A percentile compares a stretch with the other conserved stretches of the same genome.
These are phyloP conservation scores for Sminthurides bifidus DNA, from an alignment of 1,140 invertebrate genomes.

Conservation along the genomic window DNA sequence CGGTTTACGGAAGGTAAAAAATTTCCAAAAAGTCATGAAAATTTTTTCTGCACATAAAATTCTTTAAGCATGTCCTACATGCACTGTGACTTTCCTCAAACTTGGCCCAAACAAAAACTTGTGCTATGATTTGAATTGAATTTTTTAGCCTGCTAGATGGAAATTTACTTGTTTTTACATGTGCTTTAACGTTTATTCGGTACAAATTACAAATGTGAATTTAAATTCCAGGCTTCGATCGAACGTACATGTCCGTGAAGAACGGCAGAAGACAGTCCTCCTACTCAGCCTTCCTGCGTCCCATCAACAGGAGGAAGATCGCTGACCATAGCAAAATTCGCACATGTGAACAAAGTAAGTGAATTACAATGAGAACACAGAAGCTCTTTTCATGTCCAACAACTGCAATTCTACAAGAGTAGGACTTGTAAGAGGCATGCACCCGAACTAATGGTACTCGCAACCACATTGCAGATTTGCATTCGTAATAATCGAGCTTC, in stretches of 20 bases:
- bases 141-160: background rate
- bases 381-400: too few relatives aligned
- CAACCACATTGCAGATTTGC: background rate
- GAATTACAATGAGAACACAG: background rate
- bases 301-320: background rate
- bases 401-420: too few relatives aligned
- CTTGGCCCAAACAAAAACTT: background rate
- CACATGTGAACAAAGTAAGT: slow-evolving; percentile 19
- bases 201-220: background rate
- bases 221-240: slow-evolving; percentile 19
- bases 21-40: background rate
- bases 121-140: background rate
- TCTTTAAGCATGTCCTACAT: background rate
- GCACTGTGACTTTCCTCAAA: background rate
- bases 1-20: slow-evolving; percentile 15
- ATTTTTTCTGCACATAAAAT: background rate
- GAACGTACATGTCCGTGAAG: slow-evolving; percentile 12
- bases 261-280: slow-evolving; percentile 5
- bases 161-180: background rate
- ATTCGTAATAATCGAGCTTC: background rate
- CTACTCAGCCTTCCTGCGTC: slow-evolving; percentile 9
- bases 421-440: too few relatives aligned
- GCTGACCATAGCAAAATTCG: slow-evolving; percentile 20
- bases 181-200: background rate
- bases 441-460: too few relatives aligned